Base-by-base conservation (phyloP, 2,797 vertebrate species). In the Diglossa cyanea region DNA sequence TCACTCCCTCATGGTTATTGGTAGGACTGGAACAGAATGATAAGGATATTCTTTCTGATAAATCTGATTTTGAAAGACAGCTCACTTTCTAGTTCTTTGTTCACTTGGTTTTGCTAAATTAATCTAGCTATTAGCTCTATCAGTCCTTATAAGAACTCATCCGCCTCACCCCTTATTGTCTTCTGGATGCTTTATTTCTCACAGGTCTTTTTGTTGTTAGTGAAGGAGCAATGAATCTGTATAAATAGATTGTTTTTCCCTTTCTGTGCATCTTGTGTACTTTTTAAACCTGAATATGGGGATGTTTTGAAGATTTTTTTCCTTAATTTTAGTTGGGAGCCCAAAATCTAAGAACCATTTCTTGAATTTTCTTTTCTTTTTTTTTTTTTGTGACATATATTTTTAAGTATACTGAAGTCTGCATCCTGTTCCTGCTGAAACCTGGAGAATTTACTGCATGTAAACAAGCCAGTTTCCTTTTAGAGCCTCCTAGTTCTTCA, bases 1-100 rank as follows among this genome's bases (percentile, higher is more conserved):
- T 95, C 90, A 94, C 88, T 97, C 96, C 94, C 90, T 97, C 77
- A 78, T 95, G 88, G 84, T 97, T 96, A 96, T 91, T 79, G 19
- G 82, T 86, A 87, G 88, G 93, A 79, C 95, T 97, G 96, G 84
- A 95, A 60, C 15, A 74, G 95, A 97, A 96, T 95, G 92, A 97
- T 97, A 97, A 98, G 96, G 65, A 90, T 83, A 91, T 74, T 85
- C 61, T 94, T 95, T 62, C 48, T 88, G 94, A 95, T 58, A 92
- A 93, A 95, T 90, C 21, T 90, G 92, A 89, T 95, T 91, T 89
- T 83, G 55, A 92, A 74, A 94, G 72, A 94, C 82, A 66, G 53
- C 54, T 91, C 77, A 84, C 87, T 71, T 63, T 86, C 50, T 57
- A 40, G 50, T 90, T 86, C 73, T 96, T 95, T 96, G 67, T 95